These are phyloP conservation scores for Maniola jurtina DNA, from an alignment of 1,140 invertebrate species.

Conservation along the genomic window DNA sequence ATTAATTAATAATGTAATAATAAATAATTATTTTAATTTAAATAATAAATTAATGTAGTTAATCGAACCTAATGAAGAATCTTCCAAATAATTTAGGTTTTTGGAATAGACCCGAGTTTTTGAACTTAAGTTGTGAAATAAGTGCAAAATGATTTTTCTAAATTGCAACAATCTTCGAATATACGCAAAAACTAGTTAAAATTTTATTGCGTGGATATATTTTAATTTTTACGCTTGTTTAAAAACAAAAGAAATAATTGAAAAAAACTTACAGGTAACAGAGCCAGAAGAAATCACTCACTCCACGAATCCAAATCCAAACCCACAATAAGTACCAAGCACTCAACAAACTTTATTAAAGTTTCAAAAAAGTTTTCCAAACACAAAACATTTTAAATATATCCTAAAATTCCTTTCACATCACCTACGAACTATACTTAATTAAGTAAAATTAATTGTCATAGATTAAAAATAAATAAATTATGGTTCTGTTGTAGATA, in stretches of 20 bases:
- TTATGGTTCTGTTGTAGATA: not conserved
- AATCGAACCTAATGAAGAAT: too few relatives aligned
- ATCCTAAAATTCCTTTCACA: not conserved
- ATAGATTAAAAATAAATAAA: not conserved
- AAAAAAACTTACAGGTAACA: not conserved
- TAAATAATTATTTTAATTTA: too few relatives aligned
- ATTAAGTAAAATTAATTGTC: not conserved
- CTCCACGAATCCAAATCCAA: constrained; percentile 1
- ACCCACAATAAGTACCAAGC: not conserved
- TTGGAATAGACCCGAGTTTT: too few relatives aligned
- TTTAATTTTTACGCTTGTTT: too few relatives aligned
- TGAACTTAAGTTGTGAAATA: too few relatives aligned
- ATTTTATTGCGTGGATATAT: too few relatives aligned
- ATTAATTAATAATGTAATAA: too few relatives aligned
- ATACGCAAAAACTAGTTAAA: too few relatives aligned
- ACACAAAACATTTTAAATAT: not conserved
- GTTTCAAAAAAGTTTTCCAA: not conserved
- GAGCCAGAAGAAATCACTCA: not conserved
- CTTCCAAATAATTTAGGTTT: too few relatives aligned
- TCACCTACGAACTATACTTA: not conserved
- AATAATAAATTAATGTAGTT: too few relatives aligned
- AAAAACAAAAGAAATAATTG: not conserved
- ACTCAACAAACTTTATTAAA: not conserved
- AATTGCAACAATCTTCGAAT: too few relatives aligned
- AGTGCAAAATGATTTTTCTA: too few relatives aligned